Evolutionary conservation across 2,888 invertebrate genomes (phyloP), one percentile per base, ranked within the genome.

Genomic region (Morpho helenor): DNA sequence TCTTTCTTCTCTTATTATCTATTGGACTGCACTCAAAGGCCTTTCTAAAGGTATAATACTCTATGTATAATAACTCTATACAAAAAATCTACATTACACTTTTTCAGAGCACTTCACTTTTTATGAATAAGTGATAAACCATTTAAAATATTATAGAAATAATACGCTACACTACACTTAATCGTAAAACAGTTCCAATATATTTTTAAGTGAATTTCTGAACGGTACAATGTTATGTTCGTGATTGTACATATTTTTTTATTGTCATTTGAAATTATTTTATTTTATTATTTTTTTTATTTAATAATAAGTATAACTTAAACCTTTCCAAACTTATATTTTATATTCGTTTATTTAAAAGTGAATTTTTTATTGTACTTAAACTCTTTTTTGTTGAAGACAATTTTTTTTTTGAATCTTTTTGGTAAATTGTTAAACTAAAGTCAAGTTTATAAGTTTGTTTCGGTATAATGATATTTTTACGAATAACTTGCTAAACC

Each of bases 81-180:
- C 31, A 31, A 31, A 31, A 31, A 31, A 5, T 31, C 31, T 31
- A 31, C 31, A 31, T 5, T 31, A 31, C 5, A 31, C 31, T 31
- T 31, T 31, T 31, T 31, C 31, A 31, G 31, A 31, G 31, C 31
- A 31, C 31, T 31, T 31, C 3, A 31, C 5, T 31, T 31, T 31
- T 31, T 31, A 31, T 31, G 31, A 31, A 31, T 31, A 31, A 31
- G 31, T 31, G 31, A 31, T 5, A 31, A 31, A 3, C 79, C 84
- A 73, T 74, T 80, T 77, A 75, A 77, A 64, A 61, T 65, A 68
- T 62, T 51, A 52, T 60, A 60, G 60, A 42, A 55, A 49, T 51
- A 51, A 23, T 49, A 49, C 42, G 53, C 44, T 56, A 53, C 56
- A 60, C 60, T 57, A 57, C 52, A 62, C 52, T 62, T 52, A 49